A percentile compares a stretch with the other conserved stretches of the same genome.
Evolutionary conservation across 2,113 vertebrate genomes (phyloP).

Genomic region (Rhadina sibilatrix): DNA sequence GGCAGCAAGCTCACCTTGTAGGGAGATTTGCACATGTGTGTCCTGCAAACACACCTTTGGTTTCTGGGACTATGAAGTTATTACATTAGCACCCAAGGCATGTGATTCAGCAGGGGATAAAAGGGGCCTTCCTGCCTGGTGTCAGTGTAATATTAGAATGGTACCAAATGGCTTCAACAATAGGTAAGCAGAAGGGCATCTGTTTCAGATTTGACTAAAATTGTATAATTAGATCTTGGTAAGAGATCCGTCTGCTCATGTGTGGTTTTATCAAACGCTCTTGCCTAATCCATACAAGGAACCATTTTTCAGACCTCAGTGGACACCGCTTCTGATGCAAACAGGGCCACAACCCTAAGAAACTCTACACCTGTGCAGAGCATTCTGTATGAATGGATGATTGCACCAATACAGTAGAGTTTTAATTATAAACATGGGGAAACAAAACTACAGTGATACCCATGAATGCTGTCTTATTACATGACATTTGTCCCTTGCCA

Average conservation of each 20-base stretch:
- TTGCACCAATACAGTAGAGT: neutral
- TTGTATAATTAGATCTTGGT: conserved; percentile 75
- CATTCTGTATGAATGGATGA: neutral
- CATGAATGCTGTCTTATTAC: neutral
- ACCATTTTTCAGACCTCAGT: neutral
- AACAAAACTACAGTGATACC: neutral
- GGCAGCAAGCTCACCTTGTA: neutral
- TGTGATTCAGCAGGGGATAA: conserved; percentile 56
- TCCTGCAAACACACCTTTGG: neutral
- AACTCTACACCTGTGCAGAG: neutral
- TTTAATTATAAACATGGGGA: neutral
- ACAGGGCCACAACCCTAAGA: neutral
- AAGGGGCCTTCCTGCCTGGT: conserved; percentile 56
- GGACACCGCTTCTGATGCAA: neutral
- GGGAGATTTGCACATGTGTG: neutral
- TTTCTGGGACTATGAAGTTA: conserved; percentile 11
- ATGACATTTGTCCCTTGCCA: neutral
- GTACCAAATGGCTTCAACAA: conserved; percentile 74
- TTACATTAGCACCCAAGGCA: conserved; percentile 67
- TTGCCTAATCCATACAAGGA: neutral
- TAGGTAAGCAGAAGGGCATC: conserved; percentile 75
- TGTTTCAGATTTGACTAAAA: conserved; percentile 78
- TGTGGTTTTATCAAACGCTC: conserved; percentile 26
- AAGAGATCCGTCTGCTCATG: conserved; percentile 58
- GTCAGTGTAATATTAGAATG: conserved; percentile 71